Conservation (phyloP, 2,113 vertebrate genomes). For the Cardinalis cardinalis region DNA sequence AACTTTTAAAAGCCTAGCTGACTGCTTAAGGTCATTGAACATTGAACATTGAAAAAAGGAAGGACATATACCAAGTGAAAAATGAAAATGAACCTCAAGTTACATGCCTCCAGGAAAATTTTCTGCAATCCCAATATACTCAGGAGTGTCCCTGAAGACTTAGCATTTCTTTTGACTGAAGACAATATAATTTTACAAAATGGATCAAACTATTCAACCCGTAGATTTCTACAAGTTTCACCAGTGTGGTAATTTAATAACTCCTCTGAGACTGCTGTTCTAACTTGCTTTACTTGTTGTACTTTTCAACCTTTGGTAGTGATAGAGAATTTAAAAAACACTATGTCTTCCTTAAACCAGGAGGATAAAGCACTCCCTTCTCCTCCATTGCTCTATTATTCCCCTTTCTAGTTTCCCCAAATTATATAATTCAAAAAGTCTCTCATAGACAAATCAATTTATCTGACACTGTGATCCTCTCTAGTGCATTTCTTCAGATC, state of each 20-base stretch:
- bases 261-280: not conserved
- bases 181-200: not conserved
- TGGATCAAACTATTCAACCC: not conserved
- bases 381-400: not conserved
- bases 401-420: not conserved
- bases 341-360: not conserved
- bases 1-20: not conserved
- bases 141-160: not conserved
- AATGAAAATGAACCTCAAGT: not conserved
- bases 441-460: constrained; percentile 24
- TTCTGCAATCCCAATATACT: not conserved
- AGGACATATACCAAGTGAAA: not conserved
- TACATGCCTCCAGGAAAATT: not conserved
- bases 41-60: not conserved
- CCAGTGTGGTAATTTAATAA: not conserved
- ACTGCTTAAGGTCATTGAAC: not conserved
- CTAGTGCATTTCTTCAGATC: constrained; percentile 4
- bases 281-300: not conserved
- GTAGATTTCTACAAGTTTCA: not conserved
- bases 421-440: not conserved
- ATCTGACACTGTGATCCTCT: not conserved
- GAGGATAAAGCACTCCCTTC: not conserved
- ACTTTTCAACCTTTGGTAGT: not conserved
- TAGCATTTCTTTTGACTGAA: not conserved
- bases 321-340: not conserved